These are phyloP conservation scores for Drosophila sp. DNA, from an alignment of 1,140 invertebrate genomes.

Conservation along the genomic window DNA sequence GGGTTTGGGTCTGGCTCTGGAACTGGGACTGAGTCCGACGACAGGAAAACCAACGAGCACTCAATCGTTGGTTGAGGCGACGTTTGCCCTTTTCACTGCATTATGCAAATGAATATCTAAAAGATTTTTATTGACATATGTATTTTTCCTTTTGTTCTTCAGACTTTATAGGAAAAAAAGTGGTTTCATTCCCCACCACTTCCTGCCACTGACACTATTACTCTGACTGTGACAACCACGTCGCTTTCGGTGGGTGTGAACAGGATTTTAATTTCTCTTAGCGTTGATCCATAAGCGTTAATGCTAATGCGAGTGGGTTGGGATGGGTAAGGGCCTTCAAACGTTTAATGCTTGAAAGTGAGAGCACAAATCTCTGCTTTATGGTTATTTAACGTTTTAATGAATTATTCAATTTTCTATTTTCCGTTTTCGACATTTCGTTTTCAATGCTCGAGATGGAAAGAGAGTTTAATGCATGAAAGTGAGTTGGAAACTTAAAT, in stretches of 20 bases:
- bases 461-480: background rate
- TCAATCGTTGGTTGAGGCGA: constrained; percentile 17
- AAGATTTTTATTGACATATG: constrained; percentile 83
- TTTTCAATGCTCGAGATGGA: background rate
- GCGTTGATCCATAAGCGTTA: constrained; percentile 26
- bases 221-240: constrained; percentile 36
- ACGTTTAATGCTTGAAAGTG: constrained; percentile 58
- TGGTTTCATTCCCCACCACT: constrained; percentile 42
- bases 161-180: constrained; percentile 10
- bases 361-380: constrained; percentile 69
- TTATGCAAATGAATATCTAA: constrained; percentile 75
- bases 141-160: constrained; percentile 45
- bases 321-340: constrained; percentile 5
- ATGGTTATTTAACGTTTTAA: constrained; percentile 63
- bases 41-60: constrained; percentile 46
- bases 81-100: constrained; percentile 81
- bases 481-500: constrained; percentile 12
- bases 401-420: constrained; percentile 71
- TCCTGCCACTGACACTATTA: no score
- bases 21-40: constrained; percentile 21
- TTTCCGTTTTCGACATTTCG: constrained; percentile 35
- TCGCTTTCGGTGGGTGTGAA: constrained; percentile 74
- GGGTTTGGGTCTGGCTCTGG: constrained; percentile 16
- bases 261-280: constrained; percentile 70
- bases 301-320: constrained; percentile 38